These are phyloP conservation scores for Smithornis capensis DNA, from an alignment of 2,113 vertebrate genomes.

Conservation along the genomic window DNA sequence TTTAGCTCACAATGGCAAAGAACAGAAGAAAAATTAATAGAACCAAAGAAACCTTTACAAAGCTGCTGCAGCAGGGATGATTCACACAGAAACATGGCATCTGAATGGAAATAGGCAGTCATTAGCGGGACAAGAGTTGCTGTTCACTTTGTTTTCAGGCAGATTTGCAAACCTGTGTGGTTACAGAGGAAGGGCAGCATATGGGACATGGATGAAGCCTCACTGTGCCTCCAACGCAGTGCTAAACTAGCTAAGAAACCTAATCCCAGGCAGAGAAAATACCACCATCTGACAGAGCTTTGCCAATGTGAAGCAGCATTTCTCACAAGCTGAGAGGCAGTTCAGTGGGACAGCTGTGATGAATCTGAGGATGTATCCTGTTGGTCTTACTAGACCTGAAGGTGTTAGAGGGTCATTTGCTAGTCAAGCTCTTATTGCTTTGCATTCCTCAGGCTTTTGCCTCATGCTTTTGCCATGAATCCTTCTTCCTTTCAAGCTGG, in stretches of 20 bases:
- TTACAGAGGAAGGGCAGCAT: not conserved
- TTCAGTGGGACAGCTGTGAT: not conserved
- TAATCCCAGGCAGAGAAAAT: not conserved
- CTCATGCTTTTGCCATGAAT: not conserved
- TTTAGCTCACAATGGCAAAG: not conserved
- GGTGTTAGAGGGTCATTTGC: not conserved
- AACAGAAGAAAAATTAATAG: not conserved
- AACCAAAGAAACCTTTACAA: not conserved
- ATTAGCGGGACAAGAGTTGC: not conserved
- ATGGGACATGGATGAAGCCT: not conserved
- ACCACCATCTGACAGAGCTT: not conserved
- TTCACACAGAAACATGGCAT: not conserved
- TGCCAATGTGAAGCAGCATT: not conserved
- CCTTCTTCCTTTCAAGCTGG: not conserved
- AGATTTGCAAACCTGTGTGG: not conserved
- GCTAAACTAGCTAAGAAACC: not conserved
- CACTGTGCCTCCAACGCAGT: not conserved
- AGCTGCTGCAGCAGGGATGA: not conserved
- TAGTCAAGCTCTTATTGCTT: not conserved
- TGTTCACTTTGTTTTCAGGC: conserved; percentile 19
- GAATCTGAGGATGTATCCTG: not conserved
- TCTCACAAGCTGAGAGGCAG: not conserved
- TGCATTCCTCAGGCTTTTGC: not conserved
- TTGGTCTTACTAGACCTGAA: not conserved
- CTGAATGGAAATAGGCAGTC: not conserved